Evolutionary conservation across 2,888 invertebrate genomes (phyloP), one percentile per base, ranked within the genome.

Genomic region (Serrognathus titanus): DNA sequence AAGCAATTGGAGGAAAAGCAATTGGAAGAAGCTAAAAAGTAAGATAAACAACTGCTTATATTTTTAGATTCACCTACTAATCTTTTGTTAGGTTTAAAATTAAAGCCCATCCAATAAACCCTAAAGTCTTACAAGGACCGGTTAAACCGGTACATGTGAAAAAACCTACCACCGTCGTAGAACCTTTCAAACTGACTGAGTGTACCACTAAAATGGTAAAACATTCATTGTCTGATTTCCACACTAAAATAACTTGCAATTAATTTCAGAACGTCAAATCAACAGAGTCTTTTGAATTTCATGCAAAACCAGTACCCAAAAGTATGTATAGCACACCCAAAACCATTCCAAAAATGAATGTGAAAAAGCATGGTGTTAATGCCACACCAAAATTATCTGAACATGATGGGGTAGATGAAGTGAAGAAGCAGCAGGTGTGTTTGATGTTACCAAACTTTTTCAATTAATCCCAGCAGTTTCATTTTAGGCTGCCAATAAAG

Each of bases 151-250:
- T 81, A 3, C 78, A 80, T 47, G 76, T 82, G 0, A 83, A 77
- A 53, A 87, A 85, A 65, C 80, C 82, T 0, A 38, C 71, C 0
- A 89, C 88, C 1, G 65, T 82, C 11, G 81, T 84, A 0, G 82
- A 85, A 66, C 87, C 87, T 12, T 88, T 87, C 63, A 81, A 85
- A n/a, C 73, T 86, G 37, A 85, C 86, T 5, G 80, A 84, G 75
- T 71, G 79, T 12, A 16, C n/a, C 1, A 78, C 77, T 38, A 60
- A 58, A 52, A 51, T 55, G 55, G 47, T 55, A 48, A 16, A 16
- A 3, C 16, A 48, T 31, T n/a, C 48, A 1, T 35, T 48, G n/a
- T 36, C 6, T 11, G 16, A 16, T 16, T 16, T 16, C 16, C 16
- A 48, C 6, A 7, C 4, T 48, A n/a, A 35, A 24, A 12, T 5